phyloP scores from a whole-genome alignment of 2,797 vertebrate genomes.

The Diceros bicornis region DNA sequence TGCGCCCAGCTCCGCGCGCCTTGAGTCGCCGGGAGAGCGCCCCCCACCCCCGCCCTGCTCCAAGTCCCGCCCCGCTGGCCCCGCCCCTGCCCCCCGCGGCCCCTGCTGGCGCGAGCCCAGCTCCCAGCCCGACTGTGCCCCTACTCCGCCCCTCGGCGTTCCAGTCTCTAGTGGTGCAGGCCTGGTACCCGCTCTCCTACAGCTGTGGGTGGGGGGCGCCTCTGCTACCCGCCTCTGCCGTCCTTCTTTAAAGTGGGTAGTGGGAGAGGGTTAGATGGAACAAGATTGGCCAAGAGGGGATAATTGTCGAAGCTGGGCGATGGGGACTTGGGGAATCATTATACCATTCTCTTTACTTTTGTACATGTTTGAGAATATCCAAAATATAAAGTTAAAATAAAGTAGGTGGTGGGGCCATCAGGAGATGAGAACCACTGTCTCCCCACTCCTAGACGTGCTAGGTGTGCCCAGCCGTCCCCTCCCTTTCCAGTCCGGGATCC shows the following conservation, averaged over 20 bases:
- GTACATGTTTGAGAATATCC: not conserved
- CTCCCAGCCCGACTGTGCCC: not conserved
- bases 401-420: not conserved
- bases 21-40: conserved; percentile 66
- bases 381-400: not conserved
- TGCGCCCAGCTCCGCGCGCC: conserved; percentile 45
- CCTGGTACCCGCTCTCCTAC: not conserved
- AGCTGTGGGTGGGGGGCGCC: not conserved
- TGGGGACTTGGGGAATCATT: not conserved
- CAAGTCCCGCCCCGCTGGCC: conserved; percentile 23
- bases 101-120: not conserved
- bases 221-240: not conserved
- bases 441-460: not conserved
- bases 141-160: not conserved
- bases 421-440: not conserved
- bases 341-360: not conserved
- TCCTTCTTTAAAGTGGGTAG: not conserved
- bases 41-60: conserved; percentile 64
- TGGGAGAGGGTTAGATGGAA: not conserved
- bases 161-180: not conserved
- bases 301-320: not conserved
- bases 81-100: not conserved
- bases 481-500: not conserved
- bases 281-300: not conserved
- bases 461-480: not conserved